Percentiles rank a stretch among this genome's conserved stretches.
Conservation (phyloP, 2,113 vertebrate genomes). For the Spheniscus mendiculus region DNA sequence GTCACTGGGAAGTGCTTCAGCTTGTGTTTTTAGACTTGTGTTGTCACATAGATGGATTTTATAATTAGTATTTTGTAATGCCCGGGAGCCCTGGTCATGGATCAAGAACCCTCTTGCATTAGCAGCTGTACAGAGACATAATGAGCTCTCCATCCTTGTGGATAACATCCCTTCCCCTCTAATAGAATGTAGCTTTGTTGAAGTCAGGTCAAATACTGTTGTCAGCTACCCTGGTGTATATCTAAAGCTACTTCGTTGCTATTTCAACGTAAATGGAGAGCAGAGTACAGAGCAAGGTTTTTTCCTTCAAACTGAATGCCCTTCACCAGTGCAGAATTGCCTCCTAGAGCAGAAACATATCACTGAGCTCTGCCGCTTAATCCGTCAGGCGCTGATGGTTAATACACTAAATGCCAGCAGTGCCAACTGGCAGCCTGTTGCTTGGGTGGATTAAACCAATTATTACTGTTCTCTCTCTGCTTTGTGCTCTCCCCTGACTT, state of each 20-base stretch:
- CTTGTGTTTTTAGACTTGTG: background rate
- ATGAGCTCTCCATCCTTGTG: background rate
- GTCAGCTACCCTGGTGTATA: background rate
- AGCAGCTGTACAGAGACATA: background rate
- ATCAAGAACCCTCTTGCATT: background rate
- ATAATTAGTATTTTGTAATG: background rate
- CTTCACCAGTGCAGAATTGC: background rate
- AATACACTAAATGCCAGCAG: background rate
- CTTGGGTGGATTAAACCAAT: conserved; percentile 11
- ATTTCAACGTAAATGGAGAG: background rate
- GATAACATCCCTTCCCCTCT: background rate
- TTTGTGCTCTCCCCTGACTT: background rate
- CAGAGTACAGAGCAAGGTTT: background rate
- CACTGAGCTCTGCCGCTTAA: background rate
- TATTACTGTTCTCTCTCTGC: background rate
- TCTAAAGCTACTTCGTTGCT: conserved; percentile 3
- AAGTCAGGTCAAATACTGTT: background rate
- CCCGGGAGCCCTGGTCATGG: background rate
- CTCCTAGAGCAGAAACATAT: background rate
- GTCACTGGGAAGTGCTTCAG: background rate
- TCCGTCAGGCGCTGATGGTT: background rate
- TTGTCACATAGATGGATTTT: conserved; percentile 22
- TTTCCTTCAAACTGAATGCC: background rate
- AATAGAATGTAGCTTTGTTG: background rate
- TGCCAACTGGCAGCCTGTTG: conserved; percentile 13